phyloP scores from a whole-genome alignment of 1,140 invertebrate species.

The Heterodera carotae region DNA sequence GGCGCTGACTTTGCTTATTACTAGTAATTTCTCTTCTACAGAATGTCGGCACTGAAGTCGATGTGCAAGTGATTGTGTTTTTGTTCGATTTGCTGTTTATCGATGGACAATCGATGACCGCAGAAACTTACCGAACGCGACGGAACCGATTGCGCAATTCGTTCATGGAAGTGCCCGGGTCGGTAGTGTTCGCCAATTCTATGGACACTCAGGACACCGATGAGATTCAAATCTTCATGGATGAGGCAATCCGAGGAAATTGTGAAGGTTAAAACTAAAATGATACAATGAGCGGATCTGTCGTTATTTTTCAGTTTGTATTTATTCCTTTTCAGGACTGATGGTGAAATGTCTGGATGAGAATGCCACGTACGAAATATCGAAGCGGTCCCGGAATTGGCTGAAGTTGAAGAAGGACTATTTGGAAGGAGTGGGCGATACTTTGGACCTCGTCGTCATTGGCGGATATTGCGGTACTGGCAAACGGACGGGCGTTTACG shows the following conservation, averaged over 20 bases:
- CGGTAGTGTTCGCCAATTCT: slow-evolving; percentile 84
- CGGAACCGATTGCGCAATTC: slow-evolving; percentile 75
- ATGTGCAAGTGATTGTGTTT: slow-evolving; percentile 95
- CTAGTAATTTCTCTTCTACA: too few relatives aligned
- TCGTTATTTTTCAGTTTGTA: too few relatives aligned
- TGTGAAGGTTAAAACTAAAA: slow-evolving; percentile 91
- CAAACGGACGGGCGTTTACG: slow-evolving; percentile 88
- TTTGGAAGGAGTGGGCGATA: slow-evolving; percentile 89
- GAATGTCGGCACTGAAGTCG: slow-evolving; percentile 74
- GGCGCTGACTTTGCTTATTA: too few relatives aligned
- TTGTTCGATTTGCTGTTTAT: slow-evolving; percentile 95
- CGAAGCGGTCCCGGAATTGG: slow-evolving; percentile 85
- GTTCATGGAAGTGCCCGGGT: slow-evolving; percentile 71
- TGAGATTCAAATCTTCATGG: slow-evolving; percentile 88
- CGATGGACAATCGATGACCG: slow-evolving; percentile 84
- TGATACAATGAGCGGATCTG: too few relatives aligned
- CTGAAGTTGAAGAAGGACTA: slow-evolving; percentile 90
- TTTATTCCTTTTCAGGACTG: slow-evolving; percentile 70
- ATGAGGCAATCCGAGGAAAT: slow-evolving; percentile 92
- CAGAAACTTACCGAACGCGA: slow-evolving; percentile 77
- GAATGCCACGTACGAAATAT: slow-evolving; percentile 95
- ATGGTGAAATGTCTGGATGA: slow-evolving; percentile 96
- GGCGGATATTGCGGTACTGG: slow-evolving; percentile 92
- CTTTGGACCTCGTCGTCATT: slow-evolving; percentile 87
- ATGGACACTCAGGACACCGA: slow-evolving; percentile 84